phyloP scores from a whole-genome alignment of 2,113 vertebrate genomes.

The Felis catus region F.catus_Fca126_mat1.0 CM031416.1:73913501-73914000 shows the following conservation, averaged over 20 bases:
- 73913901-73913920: not conserved
- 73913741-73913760: slow-evolving; percentile 19
- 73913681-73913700: slow-evolving; percentile 51
- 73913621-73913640: slow-evolving; percentile 24
- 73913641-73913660: not conserved
- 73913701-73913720: not conserved
- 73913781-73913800: not conserved
- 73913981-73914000: too few species aligned
- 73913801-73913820: not conserved
- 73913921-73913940: not conserved
- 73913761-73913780: not conserved
- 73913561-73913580: not conserved
- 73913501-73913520: not conserved
- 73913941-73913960: not conserved
- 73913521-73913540: not conserved
- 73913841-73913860: slow-evolving; percentile 3
- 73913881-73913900: slow-evolving; percentile 7
- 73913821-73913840: slow-evolving; percentile 46
- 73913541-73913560: not conserved
- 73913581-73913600: not conserved
- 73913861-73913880: slow-evolving; percentile 6
- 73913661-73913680: slow-evolving; percentile 58
- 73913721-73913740: slow-evolving; percentile 22
- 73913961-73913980: too few species aligned
- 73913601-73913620: not conserved